phyloP scores from a whole-genome alignment of 2,888 invertebrate species.

The Camponotus fellah region DNA sequence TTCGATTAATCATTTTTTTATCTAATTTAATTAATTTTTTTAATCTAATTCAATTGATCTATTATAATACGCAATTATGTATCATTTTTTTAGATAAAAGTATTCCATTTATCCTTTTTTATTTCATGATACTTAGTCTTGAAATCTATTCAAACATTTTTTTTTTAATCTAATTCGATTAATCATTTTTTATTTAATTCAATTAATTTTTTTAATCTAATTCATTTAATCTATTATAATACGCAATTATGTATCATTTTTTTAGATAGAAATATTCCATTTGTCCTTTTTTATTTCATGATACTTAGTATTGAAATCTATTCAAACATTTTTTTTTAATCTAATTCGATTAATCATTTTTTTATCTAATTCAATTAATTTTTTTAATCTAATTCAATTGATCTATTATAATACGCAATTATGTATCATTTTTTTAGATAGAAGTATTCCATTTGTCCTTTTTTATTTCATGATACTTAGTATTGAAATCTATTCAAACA shows the following conservation, averaged over 20 bases:
- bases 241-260: background rate
- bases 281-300: no score
- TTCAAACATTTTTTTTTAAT: background rate
- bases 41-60: no score
- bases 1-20: no score
- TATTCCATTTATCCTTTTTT: no score
- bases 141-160: background rate
- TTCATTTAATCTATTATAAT: no score
- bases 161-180: no score
- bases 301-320: background rate
- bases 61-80: background rate
- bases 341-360: no score
- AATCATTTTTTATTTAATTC: no score
- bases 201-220: no score
- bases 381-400: no score
- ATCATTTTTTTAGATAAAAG: background rate
- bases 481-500: background rate
- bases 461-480: background rate
- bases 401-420: background rate
- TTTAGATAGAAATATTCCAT: background rate
- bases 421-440: background rate
- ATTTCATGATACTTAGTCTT: background rate
- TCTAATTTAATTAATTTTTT: no score
- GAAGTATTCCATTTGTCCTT: background rate
- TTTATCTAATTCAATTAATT: no score